phyloP scores from a whole-genome alignment of 2,797 vertebrate species.

The Schizopygopsis malacanthus region DNA sequence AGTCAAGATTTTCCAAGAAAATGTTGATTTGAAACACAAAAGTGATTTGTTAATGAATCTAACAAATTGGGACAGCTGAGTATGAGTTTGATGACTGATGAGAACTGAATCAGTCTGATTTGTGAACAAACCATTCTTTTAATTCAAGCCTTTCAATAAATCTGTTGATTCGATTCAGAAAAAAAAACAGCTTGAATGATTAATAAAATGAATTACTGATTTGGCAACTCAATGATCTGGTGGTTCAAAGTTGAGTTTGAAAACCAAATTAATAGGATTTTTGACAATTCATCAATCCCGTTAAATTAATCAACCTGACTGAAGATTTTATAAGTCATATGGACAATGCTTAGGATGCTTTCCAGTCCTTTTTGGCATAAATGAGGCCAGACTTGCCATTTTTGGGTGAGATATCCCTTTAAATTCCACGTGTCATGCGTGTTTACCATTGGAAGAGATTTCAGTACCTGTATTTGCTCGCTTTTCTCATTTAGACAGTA shows the following conservation, averaged over 20 bases:
- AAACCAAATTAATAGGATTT: not conserved
- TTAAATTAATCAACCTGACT: not conserved
- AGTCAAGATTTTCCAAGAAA: not conserved
- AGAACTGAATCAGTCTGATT: not conserved
- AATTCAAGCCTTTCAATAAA: not conserved
- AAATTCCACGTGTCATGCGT: not conserved
- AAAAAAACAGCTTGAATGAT: not conserved
- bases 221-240: not conserved
- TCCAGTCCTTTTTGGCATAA: not conserved
- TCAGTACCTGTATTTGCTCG: not conserved
- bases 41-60: not conserved
- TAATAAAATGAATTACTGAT: not conserved
- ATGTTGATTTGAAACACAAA: not conserved
- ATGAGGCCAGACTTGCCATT: not conserved
- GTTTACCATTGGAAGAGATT: not conserved
- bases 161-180: not conserved
- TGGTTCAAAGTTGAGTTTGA: no score
- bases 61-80: not conserved
- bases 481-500: slow-evolving; percentile 15
- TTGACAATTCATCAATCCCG: not conserved
- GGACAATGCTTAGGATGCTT: not conserved
- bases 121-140: not conserved
- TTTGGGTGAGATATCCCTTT: not conserved
- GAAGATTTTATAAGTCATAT: not conserved
- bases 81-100: not conserved